These are phyloP conservation scores for Thunnus maccoyii DNA, from an alignment of 2,113 vertebrate genomes.

Conservation along the genomic window DNA sequence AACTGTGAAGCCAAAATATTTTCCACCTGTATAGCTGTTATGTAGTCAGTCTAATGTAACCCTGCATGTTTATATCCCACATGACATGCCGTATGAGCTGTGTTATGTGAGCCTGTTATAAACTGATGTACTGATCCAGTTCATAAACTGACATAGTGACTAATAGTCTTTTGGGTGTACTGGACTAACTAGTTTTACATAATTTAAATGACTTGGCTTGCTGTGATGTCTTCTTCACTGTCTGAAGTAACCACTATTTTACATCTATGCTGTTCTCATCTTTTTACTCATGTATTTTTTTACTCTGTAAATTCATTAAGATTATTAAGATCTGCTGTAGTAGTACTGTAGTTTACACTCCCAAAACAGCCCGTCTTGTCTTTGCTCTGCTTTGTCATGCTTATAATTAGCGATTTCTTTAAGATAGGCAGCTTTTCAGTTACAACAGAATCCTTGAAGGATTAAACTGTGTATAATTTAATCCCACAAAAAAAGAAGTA, in stretches of 20 bases:
- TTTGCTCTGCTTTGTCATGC: slow-evolving; percentile 1
- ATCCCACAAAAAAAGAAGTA: background rate
- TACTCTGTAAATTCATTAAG: background rate
- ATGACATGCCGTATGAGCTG: background rate
- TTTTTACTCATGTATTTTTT: slow-evolving; percentile 17
- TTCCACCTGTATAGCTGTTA: slow-evolving; percentile 4
- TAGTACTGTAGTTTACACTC: slow-evolving; percentile 32
- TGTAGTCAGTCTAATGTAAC: slow-evolving; percentile 22
- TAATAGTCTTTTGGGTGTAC: background rate
- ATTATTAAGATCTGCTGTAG: slow-evolving; percentile 31
- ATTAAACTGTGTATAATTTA: background rate
- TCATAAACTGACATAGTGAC: background rate
- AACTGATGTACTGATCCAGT: slow-evolving; percentile 13
- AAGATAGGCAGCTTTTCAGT: slow-evolving; percentile 18
- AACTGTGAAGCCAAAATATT: slow-evolving; percentile 3
- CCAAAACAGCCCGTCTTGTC: background rate
- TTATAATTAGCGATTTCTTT: background rate
- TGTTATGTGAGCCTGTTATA: background rate
- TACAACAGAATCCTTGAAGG: background rate
- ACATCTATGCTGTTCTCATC: slow-evolving; percentile 13
- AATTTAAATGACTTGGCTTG: slow-evolving; percentile 20
- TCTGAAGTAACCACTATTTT: slow-evolving; percentile 50
- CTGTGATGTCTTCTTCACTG: slow-evolving; percentile 21
- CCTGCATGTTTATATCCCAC: slow-evolving; percentile 49
- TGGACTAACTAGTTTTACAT: slow-evolving; percentile 17